phyloP scores from a whole-genome alignment of 2,797 vertebrate species.

The Cyprinella venusta region DNA sequence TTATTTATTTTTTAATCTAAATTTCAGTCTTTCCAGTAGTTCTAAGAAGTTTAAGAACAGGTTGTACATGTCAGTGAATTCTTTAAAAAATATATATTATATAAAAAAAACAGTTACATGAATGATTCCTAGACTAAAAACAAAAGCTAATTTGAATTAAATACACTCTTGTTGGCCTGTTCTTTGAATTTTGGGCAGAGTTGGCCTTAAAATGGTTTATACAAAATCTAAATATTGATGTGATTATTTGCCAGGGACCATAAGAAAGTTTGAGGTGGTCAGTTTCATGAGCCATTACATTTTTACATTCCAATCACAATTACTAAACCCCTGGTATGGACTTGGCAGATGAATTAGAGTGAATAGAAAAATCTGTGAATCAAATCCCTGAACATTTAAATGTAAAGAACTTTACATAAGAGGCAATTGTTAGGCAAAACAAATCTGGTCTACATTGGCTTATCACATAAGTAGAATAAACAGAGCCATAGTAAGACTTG shows the following conservation, averaged over 20 bases:
- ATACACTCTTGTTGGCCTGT: neutral
- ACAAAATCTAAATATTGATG: neutral
- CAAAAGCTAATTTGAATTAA: neutral
- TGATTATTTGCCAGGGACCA: neutral
- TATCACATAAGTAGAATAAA: neutral
- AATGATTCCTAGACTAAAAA: neutral
- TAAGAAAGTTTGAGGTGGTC: neutral
- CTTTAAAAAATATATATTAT: no score
- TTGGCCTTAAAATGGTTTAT: neutral
- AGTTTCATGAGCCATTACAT: neutral
- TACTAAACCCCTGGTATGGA: neutral
- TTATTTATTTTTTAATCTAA: neutral
- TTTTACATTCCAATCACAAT: neutral
- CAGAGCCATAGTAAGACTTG: neutral
- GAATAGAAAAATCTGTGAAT: conserved; percentile 1
- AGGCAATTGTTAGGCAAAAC: neutral
- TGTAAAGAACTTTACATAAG: neutral
- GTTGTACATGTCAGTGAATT: neutral
- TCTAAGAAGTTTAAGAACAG: neutral
- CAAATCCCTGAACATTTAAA: conserved; percentile 6
- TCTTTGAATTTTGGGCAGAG: neutral
- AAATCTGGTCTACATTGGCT: neutral
- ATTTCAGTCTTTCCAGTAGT: neutral
- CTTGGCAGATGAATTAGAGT: neutral
- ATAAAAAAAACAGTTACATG: neutral